Evolutionary conservation across 1,140 invertebrate genomes (phyloP), one percentile per base, ranked within the genome.

Genomic region (Hestina assimilis): DNA sequence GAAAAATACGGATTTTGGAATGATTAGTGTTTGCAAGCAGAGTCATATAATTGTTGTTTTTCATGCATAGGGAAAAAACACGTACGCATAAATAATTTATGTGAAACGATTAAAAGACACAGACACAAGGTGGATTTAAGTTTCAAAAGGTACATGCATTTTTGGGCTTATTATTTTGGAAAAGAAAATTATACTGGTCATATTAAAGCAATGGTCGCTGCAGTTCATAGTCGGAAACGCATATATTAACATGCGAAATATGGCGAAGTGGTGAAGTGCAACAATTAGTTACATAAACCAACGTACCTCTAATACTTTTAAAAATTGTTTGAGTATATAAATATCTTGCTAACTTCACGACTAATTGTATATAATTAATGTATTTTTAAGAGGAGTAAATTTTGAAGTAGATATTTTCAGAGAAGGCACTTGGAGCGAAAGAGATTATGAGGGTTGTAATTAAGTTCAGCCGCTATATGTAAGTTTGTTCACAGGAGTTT

Each of bases 401-500:
- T 57, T 20, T 58, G 5, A 57, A 23, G 52, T 42, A 59, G 50
- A 65, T 53, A 57, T 41, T 63, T 60, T 50, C 24, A 50, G 59
- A 69, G 52, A 79, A 83, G 74, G 80, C 80, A 85, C 83, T 85
- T 79, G 70, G 70, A 78, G 68, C 64, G 56, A 59, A 71, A 65
- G 59, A 71, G 52, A 62, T 53, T 63, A 43, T 42, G 52, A 29
- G 56, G 56, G 42, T 41, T 33, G 38, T 20, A 62, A 15, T 15
- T 46, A 56, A 51, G 41, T 58, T 56, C 55, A 47, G 40, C 78
- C 58, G 79, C 92, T 93, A 94, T 91, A 94, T 94, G 89, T 92
- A 94, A 75, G 92, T 93, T 87, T 94, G 93, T 89, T 94, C 93
- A 88, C 93, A 93, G 84, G 93, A 94, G 80, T 93, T 93, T 85